phyloP scores from a whole-genome alignment of 2,888 invertebrate species.

The Conistra vaccinii region DNA sequence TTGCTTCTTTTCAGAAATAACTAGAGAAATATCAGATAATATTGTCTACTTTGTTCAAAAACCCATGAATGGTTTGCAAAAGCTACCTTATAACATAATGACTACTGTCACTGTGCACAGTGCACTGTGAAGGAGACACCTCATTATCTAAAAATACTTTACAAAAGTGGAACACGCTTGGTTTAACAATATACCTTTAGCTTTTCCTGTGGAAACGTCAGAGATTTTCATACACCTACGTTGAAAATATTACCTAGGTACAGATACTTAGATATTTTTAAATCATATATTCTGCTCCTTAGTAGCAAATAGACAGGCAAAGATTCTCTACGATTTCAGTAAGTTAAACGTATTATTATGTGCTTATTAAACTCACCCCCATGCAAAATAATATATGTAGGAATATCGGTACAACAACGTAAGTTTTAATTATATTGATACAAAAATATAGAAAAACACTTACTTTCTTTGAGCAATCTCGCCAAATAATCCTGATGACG shows the following conservation, averaged over 20 bases:
- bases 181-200: background rate
- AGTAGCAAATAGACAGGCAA: too few relatives aligned
- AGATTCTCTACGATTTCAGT: too few relatives aligned
- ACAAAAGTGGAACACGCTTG: background rate
- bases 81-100: background rate
- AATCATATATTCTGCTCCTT: too few relatives aligned
- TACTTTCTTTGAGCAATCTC: slow-evolving; percentile 89
- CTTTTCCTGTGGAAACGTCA: background rate
- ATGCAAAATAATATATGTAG: too few relatives aligned
- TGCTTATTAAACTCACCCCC: too few relatives aligned
- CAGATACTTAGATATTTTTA: too few relatives aligned
- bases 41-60: background rate
- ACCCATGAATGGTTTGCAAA: background rate
- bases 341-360: too few relatives aligned
- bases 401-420: background rate
- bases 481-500: slow-evolving; percentile 86
- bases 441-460: slow-evolving; percentile 32
- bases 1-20: background rate
- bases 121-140: slow-evolving; percentile 14
- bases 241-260: background rate
- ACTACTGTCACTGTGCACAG: slow-evolving; percentile 4
- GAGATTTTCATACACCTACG: too few relatives aligned
- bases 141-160: slow-evolving; percentile 15
- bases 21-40: background rate
- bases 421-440: background rate